Evolutionary conservation across 2,113 vertebrate genomes (phyloP), one percentile per base, ranked within the genome.

Genomic region (Paratilapia polleni): DNA sequence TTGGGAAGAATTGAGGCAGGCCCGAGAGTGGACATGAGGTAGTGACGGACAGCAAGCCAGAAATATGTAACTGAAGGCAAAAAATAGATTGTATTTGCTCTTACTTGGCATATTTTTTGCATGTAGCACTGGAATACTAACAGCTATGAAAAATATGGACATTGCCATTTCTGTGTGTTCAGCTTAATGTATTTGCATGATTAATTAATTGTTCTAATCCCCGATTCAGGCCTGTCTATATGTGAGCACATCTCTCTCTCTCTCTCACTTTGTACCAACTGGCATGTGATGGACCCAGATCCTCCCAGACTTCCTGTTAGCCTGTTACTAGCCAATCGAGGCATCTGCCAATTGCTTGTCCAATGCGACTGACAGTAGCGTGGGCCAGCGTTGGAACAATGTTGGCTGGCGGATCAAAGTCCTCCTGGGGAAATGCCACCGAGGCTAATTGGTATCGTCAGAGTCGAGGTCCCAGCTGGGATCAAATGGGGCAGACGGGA

Each of bases 391-490:
- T 54, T 59, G 77, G 75, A 87, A 84, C 84, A 87, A 87, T 81
- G 86, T 82, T 87, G 90, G 90, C 89, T 74, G 62, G n/a, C 2
- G 60, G 81, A 93, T 91, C 87, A 92, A 90, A 91, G 85, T 49
- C 9, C 75, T 81, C 77, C 26, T 83, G 89, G 70, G 82, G 63
- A 68, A 87, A 77, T 38, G 84, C 84, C 87, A 87, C 90, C 63
- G 28, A 68, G 77, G 75, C 88, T 92, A 91, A 91, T 89, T 87
- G 86, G 87, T 86, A 82, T 80, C 58, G 84, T 90, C 89, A 88
- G 86, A 57, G 86, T 88, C 80, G 78, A 5, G 28, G 80, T 88
- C 89, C 86, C 87, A 91, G 90, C 91, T 91, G 91, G 86, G 89
- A 88, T 91, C 84, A 88, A 77, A 87, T 6, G 11, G 78, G 76